Conservation (phyloP, 2,797 vertebrate species). For the Leucoraja ocellata region DNA sequence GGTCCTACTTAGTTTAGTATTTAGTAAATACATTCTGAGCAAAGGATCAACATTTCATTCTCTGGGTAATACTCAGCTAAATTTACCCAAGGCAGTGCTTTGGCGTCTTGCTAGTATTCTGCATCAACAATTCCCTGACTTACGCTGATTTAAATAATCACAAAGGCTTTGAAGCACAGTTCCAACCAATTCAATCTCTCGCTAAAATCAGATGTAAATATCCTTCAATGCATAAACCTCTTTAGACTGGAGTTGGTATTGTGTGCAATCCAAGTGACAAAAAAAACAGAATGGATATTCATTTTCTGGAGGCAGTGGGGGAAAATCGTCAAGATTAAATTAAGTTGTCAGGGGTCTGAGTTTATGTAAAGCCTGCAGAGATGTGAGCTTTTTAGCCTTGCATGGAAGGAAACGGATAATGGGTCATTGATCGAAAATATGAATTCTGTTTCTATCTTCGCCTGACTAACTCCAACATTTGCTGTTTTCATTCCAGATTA, state of each 20-base stretch:
- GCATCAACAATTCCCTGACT: background rate
- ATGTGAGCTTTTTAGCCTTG: background rate
- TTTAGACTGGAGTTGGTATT: background rate
- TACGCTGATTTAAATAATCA: background rate
- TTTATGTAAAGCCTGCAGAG: background rate
- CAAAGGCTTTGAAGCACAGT: background rate
- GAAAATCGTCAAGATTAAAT: background rate
- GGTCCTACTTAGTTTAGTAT: background rate
- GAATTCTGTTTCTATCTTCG: no score
- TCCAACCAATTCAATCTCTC: background rate
- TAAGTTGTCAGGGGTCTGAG: background rate
- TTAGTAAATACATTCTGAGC: background rate
- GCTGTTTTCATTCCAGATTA: no score
- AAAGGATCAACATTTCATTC: background rate
- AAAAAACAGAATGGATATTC: background rate
- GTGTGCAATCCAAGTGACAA: background rate
- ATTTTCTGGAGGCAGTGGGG: background rate
- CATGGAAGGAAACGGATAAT: background rate
- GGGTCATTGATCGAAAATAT: no score
- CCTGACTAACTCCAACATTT: no score
- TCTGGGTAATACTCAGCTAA: background rate
- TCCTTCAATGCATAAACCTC: background rate
- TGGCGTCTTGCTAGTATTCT: background rate
- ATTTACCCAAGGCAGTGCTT: background rate
- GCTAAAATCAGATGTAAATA: background rate